phyloP scores from a whole-genome alignment of 2,888 invertebrate species.

The Baronia brevicornis region DNA sequence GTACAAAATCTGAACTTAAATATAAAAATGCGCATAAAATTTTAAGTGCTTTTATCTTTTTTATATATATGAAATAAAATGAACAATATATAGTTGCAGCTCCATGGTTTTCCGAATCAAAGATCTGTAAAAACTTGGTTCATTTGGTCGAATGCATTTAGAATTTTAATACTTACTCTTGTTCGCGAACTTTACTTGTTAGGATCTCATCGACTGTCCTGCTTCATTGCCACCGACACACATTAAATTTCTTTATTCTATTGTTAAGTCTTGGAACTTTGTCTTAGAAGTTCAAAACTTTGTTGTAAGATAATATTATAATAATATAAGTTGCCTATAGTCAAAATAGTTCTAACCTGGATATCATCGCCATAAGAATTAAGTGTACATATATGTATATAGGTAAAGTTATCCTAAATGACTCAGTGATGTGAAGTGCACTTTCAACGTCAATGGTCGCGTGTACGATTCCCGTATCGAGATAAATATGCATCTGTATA shows the following conservation, averaged over 20 bases:
- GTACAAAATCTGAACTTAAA: background rate
- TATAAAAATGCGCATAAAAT: background rate
- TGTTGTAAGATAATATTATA: constrained; percentile 8
- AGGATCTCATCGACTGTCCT: constrained; percentile 42
- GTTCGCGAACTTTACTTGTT: constrained; percentile 63
- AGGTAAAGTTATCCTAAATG: too few relatives aligned
- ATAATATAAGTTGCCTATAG: too few relatives aligned
- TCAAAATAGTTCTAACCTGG: too few relatives aligned
- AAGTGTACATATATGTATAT: too few relatives aligned
- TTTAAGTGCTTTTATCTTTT: background rate
- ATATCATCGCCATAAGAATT: too few relatives aligned
- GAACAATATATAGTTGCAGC: constrained; percentile 18
- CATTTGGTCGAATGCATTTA: constrained; percentile 69
- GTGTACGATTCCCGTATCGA: too few relatives aligned
- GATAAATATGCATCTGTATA: too few relatives aligned
- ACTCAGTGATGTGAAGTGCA: too few relatives aligned
- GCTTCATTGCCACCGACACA: constrained; percentile 27
- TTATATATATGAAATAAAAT: constrained; percentile 3
- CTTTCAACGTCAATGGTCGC: too few relatives aligned
- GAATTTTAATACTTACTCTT: constrained; percentile 69
- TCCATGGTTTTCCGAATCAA: constrained; percentile 34
- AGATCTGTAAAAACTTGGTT: constrained; percentile 67
- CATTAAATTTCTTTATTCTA: constrained; percentile 25
- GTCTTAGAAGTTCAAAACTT: constrained; percentile 7
- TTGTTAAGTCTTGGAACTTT: constrained; percentile 19